Base-by-base conservation (phyloP, 2,888 invertebrate species). In the Athalia cordata region DNA sequence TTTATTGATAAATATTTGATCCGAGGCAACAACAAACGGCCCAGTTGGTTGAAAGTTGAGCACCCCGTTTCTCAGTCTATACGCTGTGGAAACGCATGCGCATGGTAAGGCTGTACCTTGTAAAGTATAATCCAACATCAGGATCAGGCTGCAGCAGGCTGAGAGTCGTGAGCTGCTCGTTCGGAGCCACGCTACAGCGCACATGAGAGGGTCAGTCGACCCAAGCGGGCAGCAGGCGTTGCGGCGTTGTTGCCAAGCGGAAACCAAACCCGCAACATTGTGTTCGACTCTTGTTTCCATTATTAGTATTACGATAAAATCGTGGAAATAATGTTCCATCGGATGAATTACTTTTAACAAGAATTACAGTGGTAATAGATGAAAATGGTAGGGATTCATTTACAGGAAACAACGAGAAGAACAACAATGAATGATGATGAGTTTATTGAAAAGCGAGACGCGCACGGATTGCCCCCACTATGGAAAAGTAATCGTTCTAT, bases 211-310 rank as follows among this genome's bases (percentile, higher is more conserved):
- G 79, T 77, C 79, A 81, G 74, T 80, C 72, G 79, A 82, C 80
- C 81, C 83, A 82, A 79, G 79, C 81, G 81, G 80, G 74, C 55
- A 78, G 67, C 70, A 62, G 43, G 62, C 4, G 11, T 11, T 43
- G 45, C 77, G 65, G 83, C 87, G 85, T 86, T 88, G 88, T 88
- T 88, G 88, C 88, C 87, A 87, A 88, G 88, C 88, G 88, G 88
- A 88, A 87, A 87, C 85, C 83, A 47, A 15, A 72, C 72, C 59
- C 47, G 57, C 45, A 59, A 59, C 59, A 57, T 43, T 29, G 29
- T 29, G 29, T 29, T 29, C 29, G 29, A 29, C 29, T 29, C 29
- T 29, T 29, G 29, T 29, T 50, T 29, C 50, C 50, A 67, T 50
- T 52, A 67, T 67, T 50, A 15, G 49, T 50, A 8, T 50, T n/a